Conservation (phyloP, 2,888 invertebrate genomes). For the Cephus runcator region DNA sequence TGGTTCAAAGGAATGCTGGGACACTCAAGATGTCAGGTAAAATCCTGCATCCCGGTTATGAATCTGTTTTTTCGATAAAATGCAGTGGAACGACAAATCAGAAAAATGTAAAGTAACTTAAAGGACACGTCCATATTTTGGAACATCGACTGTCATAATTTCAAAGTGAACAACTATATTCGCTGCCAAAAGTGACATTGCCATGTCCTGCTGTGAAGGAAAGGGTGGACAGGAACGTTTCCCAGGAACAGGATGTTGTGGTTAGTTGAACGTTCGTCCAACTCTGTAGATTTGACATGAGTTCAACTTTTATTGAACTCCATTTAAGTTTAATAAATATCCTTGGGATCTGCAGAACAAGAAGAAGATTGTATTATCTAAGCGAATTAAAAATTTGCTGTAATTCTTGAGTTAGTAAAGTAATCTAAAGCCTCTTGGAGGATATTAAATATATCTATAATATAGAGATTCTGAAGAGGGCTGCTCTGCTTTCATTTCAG, state of each 20-base stretch:
- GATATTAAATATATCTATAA: neutral
- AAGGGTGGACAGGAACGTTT: constrained; percentile 24
- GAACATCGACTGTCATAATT: neutral
- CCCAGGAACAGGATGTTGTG: constrained; percentile 40
- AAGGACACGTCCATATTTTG: neutral
- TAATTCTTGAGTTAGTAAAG: neutral
- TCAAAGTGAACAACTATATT: neutral
- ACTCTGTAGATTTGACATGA: neutral
- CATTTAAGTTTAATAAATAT: neutral
- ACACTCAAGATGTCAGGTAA: constrained; percentile 1
- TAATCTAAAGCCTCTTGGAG: neutral
- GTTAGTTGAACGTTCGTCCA: constrained; percentile 31
- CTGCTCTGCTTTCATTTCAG: neutral
- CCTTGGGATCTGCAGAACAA: neutral
- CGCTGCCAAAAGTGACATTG: constrained; percentile 12
- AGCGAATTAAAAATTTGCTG: neutral
- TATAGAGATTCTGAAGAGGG: neutral
- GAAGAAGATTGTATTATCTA: neutral
- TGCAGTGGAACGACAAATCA: neutral
- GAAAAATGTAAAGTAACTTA: neutral
- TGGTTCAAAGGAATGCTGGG: neutral
- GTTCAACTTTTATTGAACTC: neutral
- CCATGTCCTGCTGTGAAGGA: constrained; percentile 43
- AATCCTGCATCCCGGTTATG: neutral
- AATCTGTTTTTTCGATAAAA: neutral